These are phyloP conservation scores for Gymnobelideus leadbeateri DNA, from an alignment of 2,113 vertebrate genomes.

Conservation along the genomic window DNA sequence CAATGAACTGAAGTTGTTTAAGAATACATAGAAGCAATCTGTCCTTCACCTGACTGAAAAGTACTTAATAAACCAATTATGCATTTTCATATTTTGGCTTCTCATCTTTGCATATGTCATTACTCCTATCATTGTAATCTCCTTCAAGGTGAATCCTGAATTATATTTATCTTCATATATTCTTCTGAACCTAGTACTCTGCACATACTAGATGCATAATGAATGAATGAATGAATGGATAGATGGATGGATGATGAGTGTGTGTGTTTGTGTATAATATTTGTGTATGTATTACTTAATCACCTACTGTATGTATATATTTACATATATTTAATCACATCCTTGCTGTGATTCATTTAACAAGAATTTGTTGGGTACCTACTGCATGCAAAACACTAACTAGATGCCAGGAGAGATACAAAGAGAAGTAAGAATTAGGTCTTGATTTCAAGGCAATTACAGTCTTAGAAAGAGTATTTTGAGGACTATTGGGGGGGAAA, in stretches of 20 bases:
- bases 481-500: neutral
- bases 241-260: neutral
- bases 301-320: neutral
- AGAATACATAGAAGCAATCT: neutral
- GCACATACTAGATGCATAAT: neutral
- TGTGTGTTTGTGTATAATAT: neutral
- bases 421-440: neutral
- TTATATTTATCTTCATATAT: neutral
- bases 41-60: neutral
- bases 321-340: neutral
- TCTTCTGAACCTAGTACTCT: neutral
- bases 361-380: neutral
- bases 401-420: neutral
- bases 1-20: neutral
- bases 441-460: neutral
- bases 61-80: neutral
- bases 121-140: neutral
- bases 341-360: neutral
- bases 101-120: neutral
- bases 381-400: neutral
- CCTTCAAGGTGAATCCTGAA: neutral
- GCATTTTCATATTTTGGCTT: neutral
- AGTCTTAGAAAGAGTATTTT: neutral
- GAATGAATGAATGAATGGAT: neutral
- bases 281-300: neutral